Evolutionary conservation across 2,113 vertebrate genomes (phyloP).

Genomic region (Mastomys natalensis): DNA sequence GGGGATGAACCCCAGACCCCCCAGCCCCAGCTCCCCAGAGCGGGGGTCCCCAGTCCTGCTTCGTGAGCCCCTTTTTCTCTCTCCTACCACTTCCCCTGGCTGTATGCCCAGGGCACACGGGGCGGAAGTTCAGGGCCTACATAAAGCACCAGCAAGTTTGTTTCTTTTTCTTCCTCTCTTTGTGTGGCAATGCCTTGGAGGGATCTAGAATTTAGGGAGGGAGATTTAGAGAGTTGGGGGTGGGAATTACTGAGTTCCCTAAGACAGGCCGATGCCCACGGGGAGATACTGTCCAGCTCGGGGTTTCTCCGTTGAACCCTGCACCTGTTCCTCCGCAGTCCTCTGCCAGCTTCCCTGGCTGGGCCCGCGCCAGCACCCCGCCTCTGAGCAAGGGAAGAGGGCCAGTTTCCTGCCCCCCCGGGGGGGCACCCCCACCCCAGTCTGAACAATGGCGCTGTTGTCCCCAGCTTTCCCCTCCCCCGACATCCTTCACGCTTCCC

Average conservation of each 20-base stretch:
- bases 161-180: slow-evolving; percentile 6
- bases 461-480: slow-evolving; percentile 44
- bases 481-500: neutral
- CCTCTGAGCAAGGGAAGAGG: slow-evolving; percentile 63
- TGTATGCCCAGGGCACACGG: slow-evolving; percentile 48
- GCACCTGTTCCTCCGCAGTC: slow-evolving; percentile 62
- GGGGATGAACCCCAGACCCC: neutral
- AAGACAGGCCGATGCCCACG: neutral
- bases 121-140: slow-evolving; percentile 64
- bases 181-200: slow-evolving; percentile 47
- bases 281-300: too few relatives aligned
- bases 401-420: slow-evolving; percentile 76
- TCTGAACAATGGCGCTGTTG: slow-evolving; percentile 68
- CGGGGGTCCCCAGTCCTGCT: neutral
- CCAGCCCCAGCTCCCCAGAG: neutral
- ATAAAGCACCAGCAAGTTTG: slow-evolving; percentile 38
- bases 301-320: neutral
- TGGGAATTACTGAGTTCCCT: neutral
- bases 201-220: slow-evolving; percentile 45
- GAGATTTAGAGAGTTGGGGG: neutral
- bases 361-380: neutral
- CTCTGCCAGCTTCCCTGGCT: slow-evolving; percentile 21
- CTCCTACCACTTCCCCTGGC: slow-evolving; percentile 31
- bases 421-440: slow-evolving; percentile 44
- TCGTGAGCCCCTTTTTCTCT: neutral